These are phyloP conservation scores for Cephus nigrinus DNA, from an alignment of 2,888 invertebrate genomes.

Conservation along the genomic window DNA sequence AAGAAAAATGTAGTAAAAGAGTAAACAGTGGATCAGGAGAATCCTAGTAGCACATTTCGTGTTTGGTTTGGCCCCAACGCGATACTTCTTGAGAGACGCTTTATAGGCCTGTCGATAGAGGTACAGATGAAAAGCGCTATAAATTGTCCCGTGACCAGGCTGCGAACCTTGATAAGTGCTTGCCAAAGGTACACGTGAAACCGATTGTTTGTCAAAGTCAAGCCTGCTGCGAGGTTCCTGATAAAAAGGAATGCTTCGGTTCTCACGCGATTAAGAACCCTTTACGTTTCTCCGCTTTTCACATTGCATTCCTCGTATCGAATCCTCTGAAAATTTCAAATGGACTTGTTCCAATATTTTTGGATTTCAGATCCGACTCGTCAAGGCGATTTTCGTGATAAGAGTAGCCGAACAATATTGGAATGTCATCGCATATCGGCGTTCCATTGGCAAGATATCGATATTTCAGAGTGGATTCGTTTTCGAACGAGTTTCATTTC, in stretches of 20 bases:
- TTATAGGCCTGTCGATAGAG: slow-evolving; percentile 10
- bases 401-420: no score
- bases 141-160: slow-evolving; percentile 9
- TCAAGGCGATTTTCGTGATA: no score
- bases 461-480: no score
- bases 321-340: no score
- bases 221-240: neutral
- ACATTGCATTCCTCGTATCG: no score
- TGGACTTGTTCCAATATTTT: no score
- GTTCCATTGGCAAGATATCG: no score
- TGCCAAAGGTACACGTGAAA: slow-evolving; percentile 7
- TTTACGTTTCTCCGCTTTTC: no score
- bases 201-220: slow-evolving; percentile 15
- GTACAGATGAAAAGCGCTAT: slow-evolving; percentile 11
- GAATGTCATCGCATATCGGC: no score
- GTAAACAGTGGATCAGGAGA: neutral
- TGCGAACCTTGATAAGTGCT: slow-evolving; percentile 12
- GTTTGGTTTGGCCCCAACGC: neutral
- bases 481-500: neutral
- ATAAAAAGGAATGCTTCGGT: no score
- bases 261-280: no score
- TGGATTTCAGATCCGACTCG: no score
- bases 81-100: slow-evolving; percentile 5
- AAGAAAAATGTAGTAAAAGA: neutral
- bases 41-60: neutral